These are phyloP conservation scores for Siderastrea radians DNA, from an alignment of 92 coral and sea anemone species.

Conservation along the genomic window DNA sequence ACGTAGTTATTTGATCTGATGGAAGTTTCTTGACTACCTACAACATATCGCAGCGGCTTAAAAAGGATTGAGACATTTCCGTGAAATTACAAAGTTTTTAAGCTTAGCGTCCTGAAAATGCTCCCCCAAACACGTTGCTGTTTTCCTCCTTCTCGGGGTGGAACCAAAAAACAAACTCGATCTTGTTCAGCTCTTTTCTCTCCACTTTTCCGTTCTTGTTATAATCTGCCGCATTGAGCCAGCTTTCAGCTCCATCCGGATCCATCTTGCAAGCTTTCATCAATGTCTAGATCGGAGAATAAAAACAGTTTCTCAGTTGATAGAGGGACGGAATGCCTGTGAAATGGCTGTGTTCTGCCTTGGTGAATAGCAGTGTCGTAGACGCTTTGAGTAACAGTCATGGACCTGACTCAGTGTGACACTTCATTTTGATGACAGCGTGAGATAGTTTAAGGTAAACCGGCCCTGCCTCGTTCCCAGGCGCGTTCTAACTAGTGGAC, in stretches of 20 bases:
- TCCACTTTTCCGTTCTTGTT: conserved; percentile 81
- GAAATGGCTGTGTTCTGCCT: neutral
- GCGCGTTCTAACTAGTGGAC: too few species aligned
- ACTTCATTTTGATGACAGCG: too few species aligned
- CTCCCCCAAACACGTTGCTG: conserved; percentile 45
- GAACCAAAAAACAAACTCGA: conserved; percentile 83
- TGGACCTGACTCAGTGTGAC: too few species aligned
- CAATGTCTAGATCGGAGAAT: conserved; percentile 37
- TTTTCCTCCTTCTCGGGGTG: conserved; percentile 58
- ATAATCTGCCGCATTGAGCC: conserved; percentile 76
- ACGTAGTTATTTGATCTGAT: too few species aligned
- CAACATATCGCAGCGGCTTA: too few species aligned
- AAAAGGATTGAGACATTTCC: too few species aligned
- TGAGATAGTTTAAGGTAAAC: too few species aligned
- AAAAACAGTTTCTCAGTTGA: neutral
- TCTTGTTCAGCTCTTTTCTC: conserved; percentile 63
- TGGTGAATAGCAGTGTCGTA: neutral
- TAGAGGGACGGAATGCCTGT: neutral
- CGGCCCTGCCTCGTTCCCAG: too few species aligned
- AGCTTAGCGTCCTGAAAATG: conserved; percentile 5
- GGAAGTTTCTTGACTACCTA: too few species aligned
- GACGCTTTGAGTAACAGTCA: too few species aligned
- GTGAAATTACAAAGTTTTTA: neutral
- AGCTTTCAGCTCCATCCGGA: conserved; percentile 64
- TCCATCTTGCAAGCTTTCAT: conserved; percentile 79